Evolutionary conservation across 2,113 vertebrate genomes (phyloP).

Genomic region (Coreoperca whiteheadi): DNA sequence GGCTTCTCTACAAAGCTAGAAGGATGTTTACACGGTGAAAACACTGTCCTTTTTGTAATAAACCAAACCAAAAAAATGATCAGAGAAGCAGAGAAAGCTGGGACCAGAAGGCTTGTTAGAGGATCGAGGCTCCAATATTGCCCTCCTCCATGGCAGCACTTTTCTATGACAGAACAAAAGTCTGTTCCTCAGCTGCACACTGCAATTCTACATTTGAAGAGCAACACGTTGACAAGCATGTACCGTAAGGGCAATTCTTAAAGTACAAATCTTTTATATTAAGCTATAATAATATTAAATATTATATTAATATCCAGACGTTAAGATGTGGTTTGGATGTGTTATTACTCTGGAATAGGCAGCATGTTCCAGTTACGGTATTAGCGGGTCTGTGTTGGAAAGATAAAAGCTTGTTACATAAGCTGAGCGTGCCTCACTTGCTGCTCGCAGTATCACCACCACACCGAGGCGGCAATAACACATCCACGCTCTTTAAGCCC

Average conservation of each 20-base stretch:
- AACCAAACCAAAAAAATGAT: background rate
- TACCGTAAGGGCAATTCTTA: background rate
- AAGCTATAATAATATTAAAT: too few relatives aligned
- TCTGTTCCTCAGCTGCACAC: background rate
- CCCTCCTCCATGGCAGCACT: background rate
- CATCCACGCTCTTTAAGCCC: background rate
- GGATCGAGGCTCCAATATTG: too few relatives aligned
- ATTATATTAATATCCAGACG: background rate
- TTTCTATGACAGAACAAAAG: background rate
- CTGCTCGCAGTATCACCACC: constrained; percentile 18
- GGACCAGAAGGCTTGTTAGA: background rate
- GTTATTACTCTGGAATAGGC: background rate
- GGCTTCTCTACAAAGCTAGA: background rate
- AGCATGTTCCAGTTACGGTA: background rate
- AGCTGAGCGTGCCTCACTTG: constrained; percentile 44
- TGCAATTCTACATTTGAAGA: background rate
- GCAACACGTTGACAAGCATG: constrained; percentile 38
- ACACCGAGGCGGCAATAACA: background rate
- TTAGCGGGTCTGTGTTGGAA: constrained; percentile 25
- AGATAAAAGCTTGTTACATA: constrained; percentile 67
- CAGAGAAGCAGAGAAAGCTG: background rate
- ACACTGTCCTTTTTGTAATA: background rate
- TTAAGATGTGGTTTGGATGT: background rate
- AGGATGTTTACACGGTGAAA: background rate
- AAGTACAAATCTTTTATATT: too few relatives aligned